phyloP scores from a whole-genome alignment of 2,888 invertebrate species.

The Euproctis similis region DNA sequence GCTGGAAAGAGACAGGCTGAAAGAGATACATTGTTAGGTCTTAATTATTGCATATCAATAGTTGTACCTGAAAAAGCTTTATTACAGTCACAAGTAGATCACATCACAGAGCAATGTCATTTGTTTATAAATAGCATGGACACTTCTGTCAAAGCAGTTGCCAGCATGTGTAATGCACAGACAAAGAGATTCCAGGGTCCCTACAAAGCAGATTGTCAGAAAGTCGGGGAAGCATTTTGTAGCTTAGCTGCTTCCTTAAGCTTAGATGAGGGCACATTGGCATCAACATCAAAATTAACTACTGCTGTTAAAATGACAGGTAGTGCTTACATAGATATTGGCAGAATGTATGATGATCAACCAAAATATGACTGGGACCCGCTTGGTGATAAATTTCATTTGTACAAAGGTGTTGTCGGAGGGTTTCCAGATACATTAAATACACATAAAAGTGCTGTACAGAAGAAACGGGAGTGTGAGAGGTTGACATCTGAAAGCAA shows the following conservation, averaged over 20 bases:
- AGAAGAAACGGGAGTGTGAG: conserved; percentile 93
- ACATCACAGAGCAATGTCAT: conserved; percentile 87
- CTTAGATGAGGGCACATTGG: conserved; percentile 82
- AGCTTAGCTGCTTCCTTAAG: conserved; percentile 89
- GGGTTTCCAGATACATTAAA: conserved; percentile 93
- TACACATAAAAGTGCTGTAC: conserved; percentile 91
- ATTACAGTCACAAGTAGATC: conserved; percentile 83
- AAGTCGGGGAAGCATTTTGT: conserved; percentile 91
- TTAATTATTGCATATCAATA: conserved; percentile 92
- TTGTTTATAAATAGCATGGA: conserved; percentile 91
- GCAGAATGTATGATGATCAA: conserved; percentile 92
- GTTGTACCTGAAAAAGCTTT: conserved; percentile 88
- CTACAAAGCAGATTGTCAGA: conserved; percentile 93
- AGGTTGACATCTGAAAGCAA: conserved; percentile 86
- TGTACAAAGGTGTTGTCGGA: conserved; percentile 94
- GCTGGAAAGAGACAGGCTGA: conserved; percentile 96
- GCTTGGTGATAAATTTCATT: conserved; percentile 91
- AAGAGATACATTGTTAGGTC: conserved; percentile 91
- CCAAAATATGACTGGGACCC: conserved; percentile 93
- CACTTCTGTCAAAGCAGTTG: conserved; percentile 87
- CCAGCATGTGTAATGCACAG: conserved; percentile 88
- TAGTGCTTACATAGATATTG: conserved; percentile 92
- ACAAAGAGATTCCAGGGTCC: conserved; percentile 89
- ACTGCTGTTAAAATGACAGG: conserved; percentile 90
- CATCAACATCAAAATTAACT: conserved; percentile 80